These are phyloP conservation scores for Parapristionchus giblindavisi DNA, from an alignment of 2,888 invertebrate genomes.

Conservation along the genomic window DNA sequence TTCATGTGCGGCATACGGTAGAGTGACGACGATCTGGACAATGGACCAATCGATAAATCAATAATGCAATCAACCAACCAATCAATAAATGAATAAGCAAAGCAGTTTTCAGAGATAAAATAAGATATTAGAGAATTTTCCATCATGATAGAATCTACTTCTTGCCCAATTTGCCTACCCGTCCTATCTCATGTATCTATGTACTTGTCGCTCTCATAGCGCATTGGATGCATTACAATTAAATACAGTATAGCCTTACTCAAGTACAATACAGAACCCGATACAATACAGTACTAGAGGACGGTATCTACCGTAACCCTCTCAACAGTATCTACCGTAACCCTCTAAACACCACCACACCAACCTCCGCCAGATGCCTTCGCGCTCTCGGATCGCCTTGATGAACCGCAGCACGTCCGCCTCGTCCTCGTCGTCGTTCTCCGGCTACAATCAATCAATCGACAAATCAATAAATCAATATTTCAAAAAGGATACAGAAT, in stretches of 20 bases:
- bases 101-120: too few relatives aligned
- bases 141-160: too few relatives aligned
- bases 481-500: background rate
- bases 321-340: background rate
- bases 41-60: too few relatives aligned
- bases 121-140: too few relatives aligned
- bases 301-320: background rate
- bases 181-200: too few relatives aligned
- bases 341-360: background rate
- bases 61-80: too few relatives aligned
- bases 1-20: conserved; percentile 40
- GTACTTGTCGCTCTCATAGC: too few relatives aligned
- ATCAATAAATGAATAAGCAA: too few relatives aligned
- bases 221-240: too few relatives aligned
- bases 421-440: conserved; percentile 30
- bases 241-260: background rate
- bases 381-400: conserved; percentile 14
- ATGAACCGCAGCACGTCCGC: conserved; percentile 38
- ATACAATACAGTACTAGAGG: background rate
- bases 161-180: too few relatives aligned
- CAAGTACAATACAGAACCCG: background rate
- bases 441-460: background rate
- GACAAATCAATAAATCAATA: background rate
- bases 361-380: conserved; percentile 38
- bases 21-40: conserved; percentile 32